Base-by-base conservation (phyloP, 1,140 invertebrate genomes). In the Pemphigus obesinymphae region DNA sequence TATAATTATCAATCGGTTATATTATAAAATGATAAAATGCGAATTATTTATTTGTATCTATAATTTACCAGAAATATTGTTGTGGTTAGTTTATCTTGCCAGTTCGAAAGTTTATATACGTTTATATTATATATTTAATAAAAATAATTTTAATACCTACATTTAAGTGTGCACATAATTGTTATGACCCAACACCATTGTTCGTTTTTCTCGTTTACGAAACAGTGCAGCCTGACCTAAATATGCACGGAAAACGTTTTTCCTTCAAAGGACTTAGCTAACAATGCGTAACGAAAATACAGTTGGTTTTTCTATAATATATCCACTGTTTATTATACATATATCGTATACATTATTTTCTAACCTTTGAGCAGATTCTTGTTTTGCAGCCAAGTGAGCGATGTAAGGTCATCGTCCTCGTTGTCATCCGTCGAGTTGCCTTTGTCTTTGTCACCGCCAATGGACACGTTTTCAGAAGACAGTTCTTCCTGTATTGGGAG, bases 351-450 rank as follows among this genome's bases (percentile, higher is more conserved):
- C n/a, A 45, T 45, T 66, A 29, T 15, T 23, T 50, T 58, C 80
- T 87, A 86, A 89, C 92, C 92, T 89, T 96, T 96, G 13, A 97
- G 89, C 83, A 97, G 87, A 88, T 98, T 96, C 84, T 91, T 93
- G 87, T 97, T 94, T 86, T 96, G 95, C 13, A 98, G 88, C 96
- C 96, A 98, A 70, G 93, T 91, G 1, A 98, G 88, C 82, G 93
- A 93, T 2, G 95, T 96, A 40, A 98, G 88, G 85, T 98, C 96
- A 84, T 96, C 94, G 85, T 96, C 95, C 80, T 84, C 85, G 45
- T 83, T 78, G 82, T 82, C 82, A 15, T 78, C 83, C 55, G 82
- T 83, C 40, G 81, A 82, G 26, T 82, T 80, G 45, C 66, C 80
- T 43, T 73, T 82, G 43, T 85, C 84, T 72, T 82, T 80, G 23